Evolutionary conservation across 2,888 invertebrate species (phyloP), one percentile per base, ranked within the genome.

Genomic region (Microplitis deprimator): DNA sequence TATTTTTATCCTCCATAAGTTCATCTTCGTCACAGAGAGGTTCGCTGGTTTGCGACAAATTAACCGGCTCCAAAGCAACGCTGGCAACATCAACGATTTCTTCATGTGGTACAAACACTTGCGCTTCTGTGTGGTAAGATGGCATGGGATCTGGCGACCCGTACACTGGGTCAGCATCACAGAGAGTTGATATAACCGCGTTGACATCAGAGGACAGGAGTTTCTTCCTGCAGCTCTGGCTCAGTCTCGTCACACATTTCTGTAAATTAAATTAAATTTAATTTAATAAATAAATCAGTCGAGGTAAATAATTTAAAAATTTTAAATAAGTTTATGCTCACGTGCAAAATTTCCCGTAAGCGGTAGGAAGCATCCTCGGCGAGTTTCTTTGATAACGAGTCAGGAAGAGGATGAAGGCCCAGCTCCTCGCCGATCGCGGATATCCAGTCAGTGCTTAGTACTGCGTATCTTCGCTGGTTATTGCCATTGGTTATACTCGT

Each of bases 351-450:
- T 85, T 89, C 89, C 80, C 89, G 83, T 20, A 89, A 81, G 61
- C 88, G 86, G 81, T 89, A 89, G 0, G 89, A 89, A 62, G 89
- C 89, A 84, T 89, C 89, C 77, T 89, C 89, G 4, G 89, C 88
- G 7, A 89, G 80, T 83, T 87, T 86, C 67, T 84, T 79, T 10
- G 88, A 79, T 39, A 89, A 80, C 69, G 87, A 82, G 81, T 89
- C 89, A 0, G 88, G 86, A 20, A 89, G 77, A 6, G 89, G 85
- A 81, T 89, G 86, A 81, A 89, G 84, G 39, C 89, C 89, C 39
- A 89, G 81, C 80, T 89, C 89, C 79, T 89, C 89, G 5, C 89
- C 88, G 65, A 89, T 89, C 1, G 87, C 81, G 62, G 88, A 87
- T 78, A 89, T 83, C 89, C 89, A 89, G 17, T 89, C 89, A 38